These are phyloP conservation scores for Parnassius orleans DNA, from an alignment of 2,888 invertebrate genomes.

Conservation along the genomic window DNA sequence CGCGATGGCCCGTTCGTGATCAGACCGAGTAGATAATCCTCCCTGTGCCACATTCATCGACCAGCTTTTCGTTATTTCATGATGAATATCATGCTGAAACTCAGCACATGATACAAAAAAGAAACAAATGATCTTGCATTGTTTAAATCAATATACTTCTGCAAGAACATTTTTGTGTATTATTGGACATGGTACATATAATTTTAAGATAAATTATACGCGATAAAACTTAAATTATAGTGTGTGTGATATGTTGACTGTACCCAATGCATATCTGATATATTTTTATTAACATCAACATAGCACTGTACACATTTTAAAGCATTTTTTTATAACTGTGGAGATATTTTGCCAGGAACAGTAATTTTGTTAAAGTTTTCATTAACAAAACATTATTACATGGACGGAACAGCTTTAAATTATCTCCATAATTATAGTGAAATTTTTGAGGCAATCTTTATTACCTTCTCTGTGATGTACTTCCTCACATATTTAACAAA, in stretches of 20 bases:
- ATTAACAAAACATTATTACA: slow-evolving; percentile 1
- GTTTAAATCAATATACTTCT: slow-evolving; percentile 35
- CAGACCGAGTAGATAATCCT: slow-evolving; percentile 88
- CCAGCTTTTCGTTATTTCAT: slow-evolving; percentile 68
- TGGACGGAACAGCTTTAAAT: slow-evolving; percentile 30
- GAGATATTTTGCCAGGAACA: slow-evolving; percentile 48
- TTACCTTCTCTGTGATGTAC: slow-evolving; percentile 76
- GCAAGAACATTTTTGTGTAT: slow-evolving; percentile 60
- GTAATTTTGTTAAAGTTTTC: slow-evolving; percentile 6
- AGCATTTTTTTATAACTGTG: slow-evolving; percentile 49
- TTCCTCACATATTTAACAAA: slow-evolving; percentile 78
- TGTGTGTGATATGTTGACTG: slow-evolving; percentile 51
- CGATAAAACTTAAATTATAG: slow-evolving; percentile 57
- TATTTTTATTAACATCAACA: slow-evolving; percentile 47
- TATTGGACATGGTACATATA: slow-evolving; percentile 38
- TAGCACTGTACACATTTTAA: slow-evolving; percentile 47
- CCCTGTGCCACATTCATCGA: slow-evolving; percentile 79
- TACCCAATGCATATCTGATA: slow-evolving; percentile 30
- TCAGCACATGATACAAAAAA: slow-evolving; percentile 67
- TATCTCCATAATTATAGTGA: slow-evolving; percentile 62
- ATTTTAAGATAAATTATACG: slow-evolving; percentile 57
- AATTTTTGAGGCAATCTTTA: slow-evolving; percentile 71
- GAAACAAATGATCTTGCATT: slow-evolving; percentile 59
- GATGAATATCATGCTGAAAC: slow-evolving; percentile 62
- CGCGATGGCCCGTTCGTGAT: slow-evolving; percentile 93